Evolutionary conservation across 2,888 invertebrate species (phyloP), one percentile per base, ranked within the genome.

Genomic region (Leuctra nigra): DNA sequence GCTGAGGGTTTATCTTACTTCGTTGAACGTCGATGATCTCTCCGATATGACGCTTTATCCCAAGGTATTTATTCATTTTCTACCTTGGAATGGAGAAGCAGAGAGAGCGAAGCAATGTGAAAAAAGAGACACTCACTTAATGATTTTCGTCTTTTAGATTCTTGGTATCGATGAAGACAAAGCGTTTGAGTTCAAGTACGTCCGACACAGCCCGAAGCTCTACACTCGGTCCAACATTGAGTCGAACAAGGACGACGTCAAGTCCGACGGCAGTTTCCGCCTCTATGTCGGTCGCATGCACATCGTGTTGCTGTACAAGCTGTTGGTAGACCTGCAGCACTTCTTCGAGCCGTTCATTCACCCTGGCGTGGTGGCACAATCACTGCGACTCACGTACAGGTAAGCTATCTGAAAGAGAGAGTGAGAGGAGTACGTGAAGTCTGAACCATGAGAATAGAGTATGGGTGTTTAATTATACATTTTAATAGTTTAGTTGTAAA

Each of bases 161-260:
- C 70, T 89, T 22, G 82, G 83, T 68, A 83, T 87, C 0, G 88
- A 90, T 62, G 88, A 88, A 66, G 89, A 90, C 67, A 86, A 85
- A 67, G 84, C 90, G 0, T 76, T 88, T 61, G 88, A 90, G 66
- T 70, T 89, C 48, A 90, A 89, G 70, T 87, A 86, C 67, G 85
- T 87, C 0, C 76, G 85, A 7, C 81, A 86, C 16, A 83, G 83
- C 33, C 78, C 82, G 7, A 75, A 74, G 59, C 65, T 79, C 48
- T 75, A 75, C 59, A 75, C 74, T 46, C 78, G 66, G 64, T 72
- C 72, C 71, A 75, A 77, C 70, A 75, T 73, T 61, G 70, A 77
- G 53, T 69, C 72, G n/a, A 68, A 69, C 23, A 72, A 68, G 53
- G 71, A 75, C 59, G 74, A 76, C 46, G 72, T 81, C 47, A 77